Conservation (phyloP, 2,113 vertebrate genomes). For the Hippopotamus amphibius region DNA sequence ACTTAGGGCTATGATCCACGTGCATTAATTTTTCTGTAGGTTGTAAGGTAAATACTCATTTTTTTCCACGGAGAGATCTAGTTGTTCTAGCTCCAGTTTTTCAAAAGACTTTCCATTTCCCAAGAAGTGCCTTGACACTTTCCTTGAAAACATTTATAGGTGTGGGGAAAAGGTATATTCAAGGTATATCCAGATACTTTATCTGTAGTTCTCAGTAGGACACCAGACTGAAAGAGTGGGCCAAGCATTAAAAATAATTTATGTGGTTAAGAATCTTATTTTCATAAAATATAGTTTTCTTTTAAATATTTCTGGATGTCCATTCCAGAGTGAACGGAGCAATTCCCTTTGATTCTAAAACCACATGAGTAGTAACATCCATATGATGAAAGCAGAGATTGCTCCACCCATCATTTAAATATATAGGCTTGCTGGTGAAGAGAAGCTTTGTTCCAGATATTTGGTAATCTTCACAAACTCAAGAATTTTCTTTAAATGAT, state of each 20-base stretch:
- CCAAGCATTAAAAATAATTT: conserved; percentile 17
- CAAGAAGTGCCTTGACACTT: background rate
- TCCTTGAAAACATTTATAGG: background rate
- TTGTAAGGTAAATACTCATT: background rate
- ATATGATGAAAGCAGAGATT: background rate
- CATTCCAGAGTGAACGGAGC: background rate
- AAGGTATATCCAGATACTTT: background rate
- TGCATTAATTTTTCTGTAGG: conserved; percentile 12
- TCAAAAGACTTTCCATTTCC: background rate
- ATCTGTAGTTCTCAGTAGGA: background rate
- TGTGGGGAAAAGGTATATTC: background rate
- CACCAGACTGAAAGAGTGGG: background rate
- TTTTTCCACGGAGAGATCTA: background rate
- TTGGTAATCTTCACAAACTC: background rate
- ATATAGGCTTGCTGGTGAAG: background rate
- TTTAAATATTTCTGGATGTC: conserved; percentile 14
- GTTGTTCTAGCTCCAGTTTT: background rate
- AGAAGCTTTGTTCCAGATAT: background rate
- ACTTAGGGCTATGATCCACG: background rate
- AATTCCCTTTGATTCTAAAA: conserved; percentile 38
- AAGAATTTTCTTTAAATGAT: conserved; percentile 50
- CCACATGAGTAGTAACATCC: background rate
- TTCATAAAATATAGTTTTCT: conserved; percentile 35
- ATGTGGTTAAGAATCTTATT: background rate
- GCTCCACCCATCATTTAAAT: background rate